Percentiles rank a stretch among this genome's conserved stretches.
phyloP scores from a whole-genome alignment of 1,140 invertebrate species.

The Neodiprion lecontei region DNA sequence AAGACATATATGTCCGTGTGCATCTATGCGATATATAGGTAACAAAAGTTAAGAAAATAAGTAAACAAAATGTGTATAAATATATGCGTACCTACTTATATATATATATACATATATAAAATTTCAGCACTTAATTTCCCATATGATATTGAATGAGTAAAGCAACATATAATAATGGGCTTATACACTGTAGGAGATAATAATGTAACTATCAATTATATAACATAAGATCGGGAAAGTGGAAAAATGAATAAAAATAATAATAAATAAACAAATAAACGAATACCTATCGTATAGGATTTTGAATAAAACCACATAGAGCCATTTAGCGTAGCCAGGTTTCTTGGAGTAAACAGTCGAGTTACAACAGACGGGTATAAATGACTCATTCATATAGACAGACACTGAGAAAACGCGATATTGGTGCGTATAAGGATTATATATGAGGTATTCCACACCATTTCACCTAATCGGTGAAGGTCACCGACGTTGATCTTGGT shows the following conservation, averaged over 20 bases:
- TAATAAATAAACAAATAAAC: not conserved
- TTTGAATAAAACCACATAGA: not conserved
- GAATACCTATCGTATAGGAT: not conserved
- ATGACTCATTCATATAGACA: too few relatives aligned
- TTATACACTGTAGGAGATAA: too few relatives aligned
- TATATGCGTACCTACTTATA: not conserved
- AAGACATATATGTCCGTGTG: not conserved
- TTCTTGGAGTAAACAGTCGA: not conserved
- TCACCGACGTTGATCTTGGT: too few relatives aligned
- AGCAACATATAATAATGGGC: too few relatives aligned
- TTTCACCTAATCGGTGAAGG: too few relatives aligned
- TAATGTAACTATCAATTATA: not conserved
- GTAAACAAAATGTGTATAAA: not conserved
- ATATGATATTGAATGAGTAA: not conserved
- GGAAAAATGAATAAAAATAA: not conserved
- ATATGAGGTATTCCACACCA: too few relatives aligned
- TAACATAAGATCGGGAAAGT: not conserved
- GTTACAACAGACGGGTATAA: too few relatives aligned
- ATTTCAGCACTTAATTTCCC: not conserved
- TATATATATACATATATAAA: not conserved
- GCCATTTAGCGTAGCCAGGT: not conserved
- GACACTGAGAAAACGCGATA: too few relatives aligned
- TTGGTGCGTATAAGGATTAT: too few relatives aligned
- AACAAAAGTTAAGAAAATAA: not conserved
- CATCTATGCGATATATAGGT: not conserved